Conservation (phyloP, 2,888 invertebrate species). For the Tipula unca region DNA sequence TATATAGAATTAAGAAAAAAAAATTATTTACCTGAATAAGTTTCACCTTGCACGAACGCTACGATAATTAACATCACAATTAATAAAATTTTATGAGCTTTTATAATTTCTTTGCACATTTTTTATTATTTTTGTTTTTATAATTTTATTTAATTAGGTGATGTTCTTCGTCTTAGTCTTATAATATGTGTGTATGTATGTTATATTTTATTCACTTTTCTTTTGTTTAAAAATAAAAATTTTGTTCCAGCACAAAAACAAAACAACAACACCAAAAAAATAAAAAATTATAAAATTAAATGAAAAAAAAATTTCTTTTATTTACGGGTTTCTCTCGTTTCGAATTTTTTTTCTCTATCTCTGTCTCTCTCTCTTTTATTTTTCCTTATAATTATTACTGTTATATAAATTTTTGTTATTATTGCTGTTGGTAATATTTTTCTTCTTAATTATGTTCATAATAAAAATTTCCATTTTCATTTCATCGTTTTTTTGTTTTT, state of each 20-base stretch:
- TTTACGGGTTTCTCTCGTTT: neutral
- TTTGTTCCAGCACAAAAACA: neutral
- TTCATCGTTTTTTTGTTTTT: neutral
- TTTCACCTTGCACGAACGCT: constrained; percentile 16
- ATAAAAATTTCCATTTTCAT: neutral
- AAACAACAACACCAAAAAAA: neutral
- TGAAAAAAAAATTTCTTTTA: neutral
- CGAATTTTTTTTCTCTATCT: neutral
- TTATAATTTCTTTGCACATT: neutral
- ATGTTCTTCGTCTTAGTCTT: neutral
- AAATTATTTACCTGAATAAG: constrained; percentile 4
- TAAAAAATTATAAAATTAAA: neutral
- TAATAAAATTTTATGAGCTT: constrained; percentile 16
- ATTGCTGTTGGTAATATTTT: neutral
- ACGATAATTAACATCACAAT: constrained; percentile 16
- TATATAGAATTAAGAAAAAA: neutral
- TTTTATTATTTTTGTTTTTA: neutral
- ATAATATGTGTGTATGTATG: neutral
- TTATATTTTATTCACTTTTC: neutral
- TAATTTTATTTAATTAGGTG: neutral
- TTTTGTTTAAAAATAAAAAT: too few species aligned
- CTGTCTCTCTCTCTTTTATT: neutral
- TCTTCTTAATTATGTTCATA: neutral
- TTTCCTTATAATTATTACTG: neutral
- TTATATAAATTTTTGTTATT: neutral